A percentile compares a stretch with the other conserved stretches of the same genome.
phyloP scores from a whole-genome alignment of 2,888 invertebrate species.

The Chouioia cunea region DNA sequence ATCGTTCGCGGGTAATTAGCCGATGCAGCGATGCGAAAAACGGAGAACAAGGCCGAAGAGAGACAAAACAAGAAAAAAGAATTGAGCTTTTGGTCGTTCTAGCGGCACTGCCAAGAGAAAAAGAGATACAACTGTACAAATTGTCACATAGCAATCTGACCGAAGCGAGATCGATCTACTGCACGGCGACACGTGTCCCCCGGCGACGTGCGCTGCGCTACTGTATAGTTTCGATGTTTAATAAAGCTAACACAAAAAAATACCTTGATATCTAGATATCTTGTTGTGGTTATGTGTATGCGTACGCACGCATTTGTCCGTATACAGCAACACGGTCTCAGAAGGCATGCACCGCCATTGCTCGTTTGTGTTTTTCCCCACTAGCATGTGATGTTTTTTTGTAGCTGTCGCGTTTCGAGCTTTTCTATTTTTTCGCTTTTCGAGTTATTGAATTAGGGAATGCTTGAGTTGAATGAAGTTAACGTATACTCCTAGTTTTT shows the following conservation, averaged over 20 bases:
- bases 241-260: constrained; percentile 12
- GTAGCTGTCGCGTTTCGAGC: background rate
- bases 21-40: constrained; percentile 18
- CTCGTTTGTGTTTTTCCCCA: background rate
- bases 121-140: constrained; percentile 21
- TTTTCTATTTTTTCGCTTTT: too few relatives aligned
- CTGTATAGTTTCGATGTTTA: constrained; percentile 5
- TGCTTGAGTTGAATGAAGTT: too few relatives aligned
- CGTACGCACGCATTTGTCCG: too few relatives aligned
- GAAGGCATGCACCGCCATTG: constrained; percentile 15
- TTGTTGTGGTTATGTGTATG: constrained; percentile 12
- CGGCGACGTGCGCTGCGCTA: background rate
- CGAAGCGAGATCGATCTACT: constrained; percentile 43
- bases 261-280: constrained; percentile 10
- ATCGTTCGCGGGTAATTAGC: constrained; percentile 46
- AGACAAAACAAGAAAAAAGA: background rate
- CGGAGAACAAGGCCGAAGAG: constrained; percentile 9
- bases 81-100: background rate
- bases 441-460: too few relatives aligned
- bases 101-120: constrained; percentile 9
- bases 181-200: constrained; percentile 18
- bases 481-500: too few relatives aligned
- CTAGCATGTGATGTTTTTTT: constrained; percentile 1
- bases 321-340: constrained; percentile 8
- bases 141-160: constrained; percentile 40